Base-by-base conservation (phyloP, 2,888 invertebrate species). In the Dryadula phaetusa region DNA sequence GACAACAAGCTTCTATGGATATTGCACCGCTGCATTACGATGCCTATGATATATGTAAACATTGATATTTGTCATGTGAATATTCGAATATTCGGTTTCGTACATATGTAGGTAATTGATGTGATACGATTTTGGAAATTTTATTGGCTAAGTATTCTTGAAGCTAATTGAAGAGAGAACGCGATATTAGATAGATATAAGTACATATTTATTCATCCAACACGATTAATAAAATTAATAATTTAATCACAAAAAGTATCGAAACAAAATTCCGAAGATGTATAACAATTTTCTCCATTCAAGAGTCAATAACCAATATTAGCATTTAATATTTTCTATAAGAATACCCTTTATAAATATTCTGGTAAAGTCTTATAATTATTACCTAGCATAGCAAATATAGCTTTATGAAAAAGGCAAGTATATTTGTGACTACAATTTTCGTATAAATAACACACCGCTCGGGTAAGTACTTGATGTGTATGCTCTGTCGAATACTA, bases 401-500 rank as follows among this genome's bases (percentile, higher is more conserved):
- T 18, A 32, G 12, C 20, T 46, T 40, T 25, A 56, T 47, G 16
- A 12, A 25, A 49, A 40, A 22, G 16, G 7, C 18, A 16, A 37
- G 22, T 46, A 40, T 34, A 49, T 12, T 49, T 49, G 22, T 46
- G 28, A 62, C 25, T 10, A 34, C 32, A 46, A 25, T 63, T 63
- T 54, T 63, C 28, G 22, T 42, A 54, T 34, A 46, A 64, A 62
- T 16, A 54, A 54, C 44, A 7, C n/a, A 56, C 34, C 20, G n/a
- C 42, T 25, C 16, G 58, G 18, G 0, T 28, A 37, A 46, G 34
- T 56, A 56, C 56, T 46, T 37, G 64, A 28, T 3, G 44, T 32
- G 28, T 20, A 42, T 46, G 54, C 56, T 56, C 56, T 44, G n/a
- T 40, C 47, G 25, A 47, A 64, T 64, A 28, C 34, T 54, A 56